phyloP scores from a whole-genome alignment of 2,797 vertebrate species.

The Scolopax bukidnonensis region DNA sequence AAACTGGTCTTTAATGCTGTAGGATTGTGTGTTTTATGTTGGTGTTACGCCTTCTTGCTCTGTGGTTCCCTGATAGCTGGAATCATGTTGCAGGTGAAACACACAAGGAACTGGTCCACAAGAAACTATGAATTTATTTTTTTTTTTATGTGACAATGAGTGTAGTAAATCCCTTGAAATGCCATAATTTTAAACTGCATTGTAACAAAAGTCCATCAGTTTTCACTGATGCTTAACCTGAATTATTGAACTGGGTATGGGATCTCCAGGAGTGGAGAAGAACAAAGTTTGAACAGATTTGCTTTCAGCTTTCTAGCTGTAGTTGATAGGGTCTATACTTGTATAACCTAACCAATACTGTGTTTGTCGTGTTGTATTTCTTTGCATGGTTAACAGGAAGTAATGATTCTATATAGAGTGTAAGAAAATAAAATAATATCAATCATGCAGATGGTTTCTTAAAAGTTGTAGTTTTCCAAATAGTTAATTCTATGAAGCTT shows the following conservation, averaged over 20 bases:
- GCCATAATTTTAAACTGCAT: neutral
- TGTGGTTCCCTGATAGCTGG: neutral
- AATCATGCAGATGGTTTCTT: neutral
- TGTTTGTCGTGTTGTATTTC: neutral
- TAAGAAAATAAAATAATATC: neutral
- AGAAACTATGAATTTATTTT: neutral
- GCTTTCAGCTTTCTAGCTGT: neutral
- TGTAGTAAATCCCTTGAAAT: neutral
- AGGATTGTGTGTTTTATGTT: neutral
- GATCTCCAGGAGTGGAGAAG: neutral
- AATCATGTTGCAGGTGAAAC: neutral
- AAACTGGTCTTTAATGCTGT: neutral
- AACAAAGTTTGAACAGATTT: neutral
- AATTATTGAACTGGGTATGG: neutral
- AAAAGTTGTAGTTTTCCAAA: neutral
- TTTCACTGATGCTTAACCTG: neutral
- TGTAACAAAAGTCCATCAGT: neutral
- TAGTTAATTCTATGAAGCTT: neutral
- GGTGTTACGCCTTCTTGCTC: neutral
- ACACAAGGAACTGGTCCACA: neutral
- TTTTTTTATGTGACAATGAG: neutral
- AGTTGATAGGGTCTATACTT: neutral
- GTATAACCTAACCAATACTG: neutral
- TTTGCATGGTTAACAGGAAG: neutral
- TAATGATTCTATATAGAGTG: neutral